Percentiles rank a stretch among this genome's conserved stretches.
phyloP scores from a whole-genome alignment of 2,888 invertebrate species.

The Ypsolopha scabrella region DNA sequence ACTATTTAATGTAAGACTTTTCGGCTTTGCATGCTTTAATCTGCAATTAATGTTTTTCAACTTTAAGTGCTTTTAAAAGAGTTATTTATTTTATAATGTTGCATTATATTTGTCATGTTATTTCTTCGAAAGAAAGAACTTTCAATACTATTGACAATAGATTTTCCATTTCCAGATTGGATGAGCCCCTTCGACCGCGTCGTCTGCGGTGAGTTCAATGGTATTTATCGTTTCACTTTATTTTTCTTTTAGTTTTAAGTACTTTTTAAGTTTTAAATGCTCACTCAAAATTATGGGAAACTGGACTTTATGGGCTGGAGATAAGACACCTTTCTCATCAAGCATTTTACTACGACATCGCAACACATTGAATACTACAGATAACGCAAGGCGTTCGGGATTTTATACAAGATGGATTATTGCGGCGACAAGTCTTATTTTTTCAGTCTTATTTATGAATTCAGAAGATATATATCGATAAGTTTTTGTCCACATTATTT shows the following conservation, averaged over 20 bases:
- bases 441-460: too few species aligned
- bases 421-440: too few species aligned
- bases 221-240: conserved; percentile 78
- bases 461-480: too few species aligned
- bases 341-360: too few species aligned
- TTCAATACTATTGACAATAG: conserved; percentile 71
- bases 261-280: conserved; percentile 29
- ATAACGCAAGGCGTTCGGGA: too few species aligned
- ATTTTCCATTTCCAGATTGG: conserved; percentile 87
- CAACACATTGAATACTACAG: too few species aligned
- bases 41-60: too few species aligned
- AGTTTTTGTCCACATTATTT: too few species aligned
- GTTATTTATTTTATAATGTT: conserved; percentile 16
- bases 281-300: background rate
- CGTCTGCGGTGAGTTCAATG: conserved; percentile 94
- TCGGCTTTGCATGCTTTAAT: background rate
- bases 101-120: conserved; percentile 26
- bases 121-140: conserved; percentile 50
- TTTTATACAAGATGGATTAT: too few species aligned
- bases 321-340: too few species aligned
- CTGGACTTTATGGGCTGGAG: too few species aligned
- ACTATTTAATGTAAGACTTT: too few species aligned
- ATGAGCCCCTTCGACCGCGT: conserved; percentile 95
- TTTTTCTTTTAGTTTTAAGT: conserved; percentile 68
- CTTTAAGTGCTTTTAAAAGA: background rate